These are phyloP conservation scores for Gephyroberyx darwinii DNA, from an alignment of 2,797 vertebrate genomes.

Conservation along the genomic window DNA sequence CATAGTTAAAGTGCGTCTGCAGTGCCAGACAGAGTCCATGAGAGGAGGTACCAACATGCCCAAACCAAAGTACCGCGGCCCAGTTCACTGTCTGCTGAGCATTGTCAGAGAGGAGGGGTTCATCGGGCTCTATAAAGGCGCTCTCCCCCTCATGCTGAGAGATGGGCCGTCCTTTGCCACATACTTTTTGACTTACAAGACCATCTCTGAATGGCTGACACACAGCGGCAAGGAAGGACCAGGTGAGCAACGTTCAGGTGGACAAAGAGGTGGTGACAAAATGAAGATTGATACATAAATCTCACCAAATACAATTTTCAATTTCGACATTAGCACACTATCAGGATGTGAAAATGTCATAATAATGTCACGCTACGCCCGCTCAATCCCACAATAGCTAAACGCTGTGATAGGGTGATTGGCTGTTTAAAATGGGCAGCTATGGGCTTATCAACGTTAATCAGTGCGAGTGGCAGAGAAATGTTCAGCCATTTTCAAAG, in stretches of 20 bases:
- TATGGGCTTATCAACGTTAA: too few species aligned
- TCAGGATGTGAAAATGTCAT: too few species aligned
- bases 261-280: not conserved
- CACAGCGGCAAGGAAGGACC: slow-evolving; percentile 78
- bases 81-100: slow-evolving; percentile 87
- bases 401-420: too few species aligned
- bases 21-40: slow-evolving; percentile 85
- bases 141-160: slow-evolving; percentile 85
- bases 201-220: slow-evolving; percentile 84
- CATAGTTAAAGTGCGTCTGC: slow-evolving; percentile 91
- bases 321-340: too few species aligned
- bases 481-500: too few species aligned
- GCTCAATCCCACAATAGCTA: too few species aligned
- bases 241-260: slow-evolving; percentile 69
- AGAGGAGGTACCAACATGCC: slow-evolving; percentile 25
- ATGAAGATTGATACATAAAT: too few species aligned
- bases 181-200: slow-evolving; percentile 89
- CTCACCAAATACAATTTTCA: too few species aligned
- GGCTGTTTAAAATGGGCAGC: too few species aligned
- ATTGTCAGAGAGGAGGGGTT: slow-evolving; percentile 87
- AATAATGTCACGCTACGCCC: too few species aligned
- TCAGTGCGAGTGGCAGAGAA: too few species aligned
- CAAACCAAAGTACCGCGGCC: slow-evolving; percentile 84
- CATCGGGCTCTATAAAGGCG: slow-evolving; percentile 89
- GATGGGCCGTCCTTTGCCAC: slow-evolving; percentile 87